Conservation (phyloP, 2,888 invertebrate species). For the Coenonympha arcania region DNA sequence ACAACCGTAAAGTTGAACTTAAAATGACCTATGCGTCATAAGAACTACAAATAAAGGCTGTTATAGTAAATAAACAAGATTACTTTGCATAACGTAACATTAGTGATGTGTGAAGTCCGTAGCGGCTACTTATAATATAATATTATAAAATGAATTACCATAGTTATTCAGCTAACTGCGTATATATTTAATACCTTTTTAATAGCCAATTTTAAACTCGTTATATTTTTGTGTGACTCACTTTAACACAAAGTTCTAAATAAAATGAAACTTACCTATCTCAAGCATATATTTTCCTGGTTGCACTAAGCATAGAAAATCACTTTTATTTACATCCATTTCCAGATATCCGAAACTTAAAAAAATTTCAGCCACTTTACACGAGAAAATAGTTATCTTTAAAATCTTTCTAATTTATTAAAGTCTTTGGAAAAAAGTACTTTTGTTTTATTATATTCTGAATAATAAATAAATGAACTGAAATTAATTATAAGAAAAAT, state of each 20-base stretch:
- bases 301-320: background rate
- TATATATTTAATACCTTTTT: background rate
- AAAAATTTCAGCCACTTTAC: no score
- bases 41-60: conserved; percentile 7
- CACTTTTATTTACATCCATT: background rate
- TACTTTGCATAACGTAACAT: background rate
- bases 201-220: background rate
- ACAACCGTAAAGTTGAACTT: no score
- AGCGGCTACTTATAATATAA: no score
- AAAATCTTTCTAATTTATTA: no score
- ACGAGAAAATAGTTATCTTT: no score
- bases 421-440: background rate
- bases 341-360: background rate
- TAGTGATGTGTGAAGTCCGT: no score
- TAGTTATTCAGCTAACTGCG: no score
- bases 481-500: background rate
- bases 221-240: background rate
- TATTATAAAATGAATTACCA: no score
- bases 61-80: conserved; percentile 6
- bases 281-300: background rate
- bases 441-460: no score
- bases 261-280: background rate
- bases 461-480: no score
- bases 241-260: no score
- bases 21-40: no score